Evolutionary conservation across 2,113 vertebrate species (phyloP), one percentile per base, ranked within the genome.

Genomic region (Ciconia maguari): DNA sequence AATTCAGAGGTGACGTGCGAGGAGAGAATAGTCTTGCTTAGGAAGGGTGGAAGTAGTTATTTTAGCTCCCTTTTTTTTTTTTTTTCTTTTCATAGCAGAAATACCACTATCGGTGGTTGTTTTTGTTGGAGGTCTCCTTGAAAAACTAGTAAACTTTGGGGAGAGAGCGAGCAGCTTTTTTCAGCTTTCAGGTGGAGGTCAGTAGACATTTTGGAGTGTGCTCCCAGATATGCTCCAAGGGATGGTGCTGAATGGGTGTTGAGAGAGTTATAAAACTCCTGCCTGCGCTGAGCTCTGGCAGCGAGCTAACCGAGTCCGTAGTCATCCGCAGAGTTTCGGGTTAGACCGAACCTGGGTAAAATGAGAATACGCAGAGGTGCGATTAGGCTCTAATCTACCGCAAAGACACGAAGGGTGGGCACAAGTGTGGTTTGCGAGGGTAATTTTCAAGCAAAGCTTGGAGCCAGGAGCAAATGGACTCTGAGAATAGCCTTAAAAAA

Each of bases 341-440:
- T 66, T 62, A 38, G 46, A 42, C 27, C 41, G 65, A 66, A 48
- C 25, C 36, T 20, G 65, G 55, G 41, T 13, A 49, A 57, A 34
- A 61, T 1, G 11, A 70, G 69, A 66, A 49, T 1, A 21, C 1
- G 0, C 27, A 9, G 25, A 65, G 75, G 27, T 34, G 44, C 1
- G 1, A 8, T 3, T 1, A 0, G 52, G 49, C 30, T 49, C 27
- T 6, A 4, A 6, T 14, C 10, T 4, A 10, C 52, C 9, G 1
- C 19, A 13, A 10, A 54, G 64, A 9, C 52, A 3, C 0, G 0
- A 12, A 60, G 49, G 42, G 70, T 38, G 72, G 85, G 85, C 90
- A 25, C 30, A 3, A 32, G 13, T 2, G 21, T 17, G 71, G 48
- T 16, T 78, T 41, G n/a, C 41, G 5, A n/a, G n/a, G 83, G 72